Conservation (phyloP, 2,797 vertebrate species). For the Acrossocheilus fasciatus region DNA sequence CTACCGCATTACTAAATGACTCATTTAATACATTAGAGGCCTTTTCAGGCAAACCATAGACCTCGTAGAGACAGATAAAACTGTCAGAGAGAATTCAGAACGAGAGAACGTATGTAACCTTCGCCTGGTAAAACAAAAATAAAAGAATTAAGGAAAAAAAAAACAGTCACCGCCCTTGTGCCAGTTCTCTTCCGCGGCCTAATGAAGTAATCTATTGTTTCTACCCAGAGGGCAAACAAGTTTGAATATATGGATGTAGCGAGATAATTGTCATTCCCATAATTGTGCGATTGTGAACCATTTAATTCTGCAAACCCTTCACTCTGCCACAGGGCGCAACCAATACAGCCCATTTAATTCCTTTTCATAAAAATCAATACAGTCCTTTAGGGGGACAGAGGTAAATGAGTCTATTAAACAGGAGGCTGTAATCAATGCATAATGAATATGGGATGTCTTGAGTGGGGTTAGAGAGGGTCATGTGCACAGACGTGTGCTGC, state of each 20-base stretch:
- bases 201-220: slow-evolving; percentile 57
- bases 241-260: slow-evolving; percentile 59
- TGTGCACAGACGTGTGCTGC: slow-evolving; percentile 61
- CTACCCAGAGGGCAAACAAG: slow-evolving; percentile 55
- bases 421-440: slow-evolving; percentile 76
- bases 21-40: slow-evolving; percentile 50
- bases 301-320: slow-evolving; percentile 68
- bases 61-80: slow-evolving; percentile 22
- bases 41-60: slow-evolving; percentile 13
- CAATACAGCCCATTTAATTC: slow-evolving; percentile 75
- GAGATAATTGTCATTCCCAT: slow-evolving; percentile 67
- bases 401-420: slow-evolving; percentile 79
- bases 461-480: slow-evolving; percentile 73
- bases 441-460: slow-evolving; percentile 71
- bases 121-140: slow-evolving; percentile 18
- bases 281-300: slow-evolving; percentile 63
- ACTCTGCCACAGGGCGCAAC: slow-evolving; percentile 67
- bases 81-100: neutral
- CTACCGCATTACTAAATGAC: slow-evolving; percentile 42
- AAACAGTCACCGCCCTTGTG: slow-evolving; percentile 41
- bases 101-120: neutral
- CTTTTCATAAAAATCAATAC: slow-evolving; percentile 83
- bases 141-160: slow-evolving; percentile 12
- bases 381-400: slow-evolving; percentile 74
- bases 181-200: slow-evolving; percentile 46